These are phyloP conservation scores for Tribolium castaneum DNA, from an alignment of 1,140 invertebrate genomes.

Conservation along the genomic window DNA sequence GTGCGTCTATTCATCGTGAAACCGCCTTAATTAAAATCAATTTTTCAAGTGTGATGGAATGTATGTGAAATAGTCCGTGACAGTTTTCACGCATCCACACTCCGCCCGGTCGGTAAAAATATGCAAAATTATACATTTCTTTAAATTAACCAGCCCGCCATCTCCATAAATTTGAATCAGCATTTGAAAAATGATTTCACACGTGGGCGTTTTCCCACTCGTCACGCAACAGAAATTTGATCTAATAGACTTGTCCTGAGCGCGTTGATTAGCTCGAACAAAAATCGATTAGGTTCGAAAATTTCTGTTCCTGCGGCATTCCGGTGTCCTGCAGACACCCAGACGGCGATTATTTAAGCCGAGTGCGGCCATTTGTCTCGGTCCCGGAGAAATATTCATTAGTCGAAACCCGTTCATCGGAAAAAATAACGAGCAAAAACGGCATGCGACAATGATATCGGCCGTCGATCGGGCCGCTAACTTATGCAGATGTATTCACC, in stretches of 20 bases:
- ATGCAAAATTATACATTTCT: neutral
- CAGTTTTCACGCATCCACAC: neutral
- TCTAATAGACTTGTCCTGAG: neutral
- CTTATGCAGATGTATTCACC: conserved; percentile 62
- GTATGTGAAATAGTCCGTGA: neutral
- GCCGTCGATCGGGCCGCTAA: conserved; percentile 56
- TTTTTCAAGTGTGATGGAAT: too few relatives aligned
- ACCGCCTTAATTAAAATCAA: too few relatives aligned
- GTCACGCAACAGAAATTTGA: neutral
- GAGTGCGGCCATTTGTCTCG: conserved; percentile 30
- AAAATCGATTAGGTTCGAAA: neutral
- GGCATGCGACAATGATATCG: conserved; percentile 60
- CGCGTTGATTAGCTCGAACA: neutral
- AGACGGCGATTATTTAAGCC: neutral
- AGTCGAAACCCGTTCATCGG: conserved; percentile 25
- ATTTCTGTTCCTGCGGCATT: conserved; percentile 4
- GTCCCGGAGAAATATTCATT: conserved; percentile 39
- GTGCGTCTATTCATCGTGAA: too few relatives aligned
- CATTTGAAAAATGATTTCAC: neutral
- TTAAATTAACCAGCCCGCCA: neutral
- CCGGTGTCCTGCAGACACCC: conserved; percentile 24
- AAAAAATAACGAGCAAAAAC: conserved; percentile 49
- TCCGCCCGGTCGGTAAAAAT: neutral
- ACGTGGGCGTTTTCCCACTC: neutral
- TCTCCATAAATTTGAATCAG: neutral